phyloP scores from a whole-genome alignment of 2,113 vertebrate species.

The Illadopsis cleaveri region DNA sequence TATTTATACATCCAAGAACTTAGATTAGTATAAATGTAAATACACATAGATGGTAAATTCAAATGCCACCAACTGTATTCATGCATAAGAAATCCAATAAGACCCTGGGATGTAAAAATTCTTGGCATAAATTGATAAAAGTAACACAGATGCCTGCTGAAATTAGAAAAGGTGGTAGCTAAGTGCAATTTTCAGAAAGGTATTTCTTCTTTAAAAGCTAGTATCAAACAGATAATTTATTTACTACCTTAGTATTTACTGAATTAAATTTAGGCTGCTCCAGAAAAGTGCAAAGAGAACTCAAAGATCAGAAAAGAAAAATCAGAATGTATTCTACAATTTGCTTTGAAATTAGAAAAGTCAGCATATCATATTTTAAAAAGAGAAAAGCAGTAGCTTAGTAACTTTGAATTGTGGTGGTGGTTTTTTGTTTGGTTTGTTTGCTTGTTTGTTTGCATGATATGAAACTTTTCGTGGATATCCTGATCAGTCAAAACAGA shows the following conservation, averaged over 20 bases:
- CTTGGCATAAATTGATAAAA: not conserved
- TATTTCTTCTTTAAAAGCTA: not conserved
- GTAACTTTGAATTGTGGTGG: not conserved
- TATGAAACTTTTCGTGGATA: not conserved
- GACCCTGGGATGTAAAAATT: not conserved
- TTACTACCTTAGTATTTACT: not conserved
- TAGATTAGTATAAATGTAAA: not conserved
- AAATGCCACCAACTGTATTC: not conserved
- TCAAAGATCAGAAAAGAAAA: not conserved
- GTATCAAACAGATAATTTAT: not conserved
- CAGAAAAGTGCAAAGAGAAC: not conserved
- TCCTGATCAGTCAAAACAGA: not conserved
- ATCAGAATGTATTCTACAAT: not conserved
- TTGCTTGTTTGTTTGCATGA: not conserved
- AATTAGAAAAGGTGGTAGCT: not conserved
- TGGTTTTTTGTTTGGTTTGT: rapidly evolving
- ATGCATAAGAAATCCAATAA: not conserved
- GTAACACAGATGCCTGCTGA: not conserved
- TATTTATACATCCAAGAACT: not conserved
- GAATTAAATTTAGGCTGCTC: not conserved
- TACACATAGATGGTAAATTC: not conserved
- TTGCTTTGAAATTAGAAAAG: not conserved
- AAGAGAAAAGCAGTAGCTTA: not conserved
- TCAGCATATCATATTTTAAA: not conserved
- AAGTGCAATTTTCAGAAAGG: not conserved